Base-by-base conservation (phyloP, 2,113 vertebrate genomes). In the Gadus chalcogrammus region DNA sequence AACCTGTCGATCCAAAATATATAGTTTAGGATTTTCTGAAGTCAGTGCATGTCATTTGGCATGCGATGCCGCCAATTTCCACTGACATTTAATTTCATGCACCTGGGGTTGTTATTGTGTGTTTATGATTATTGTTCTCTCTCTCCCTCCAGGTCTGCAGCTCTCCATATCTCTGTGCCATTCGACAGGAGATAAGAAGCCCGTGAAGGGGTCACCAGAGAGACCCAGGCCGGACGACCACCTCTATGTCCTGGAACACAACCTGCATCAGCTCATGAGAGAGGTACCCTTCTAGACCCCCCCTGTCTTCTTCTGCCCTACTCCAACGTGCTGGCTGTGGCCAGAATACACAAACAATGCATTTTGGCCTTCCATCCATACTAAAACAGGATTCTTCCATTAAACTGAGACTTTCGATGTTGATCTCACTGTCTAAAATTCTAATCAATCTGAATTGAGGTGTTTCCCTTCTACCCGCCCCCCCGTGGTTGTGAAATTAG, bases 91-190 rank as follows among this genome's bases (percentile, higher is more conserved):
- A 3, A 35, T 35, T 35, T 35, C 31, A 59, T 17, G 17, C 15
- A 59, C 17, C 53, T 59, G 13, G 17, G 18, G 59, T 11, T 61
- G 59, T 22, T 3, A 61, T 18, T 61, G 11, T 18, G n/a, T 61
- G 22, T 17, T 20, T 9, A 61, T 20, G n/a, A 9, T 20, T 18
- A 20, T 20, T 13, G n/a, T 13, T 18, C n/a, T 3, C n/a, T 61
- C 16, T n/a, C 6, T 59, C 24, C 24, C 12, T 27, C 0, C 56
- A 99, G 97, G 93, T 63, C 91, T 99, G 78, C 97, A 99, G 89
- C 87, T 99, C 58, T 97, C 95, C 20, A 96, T 99, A 86, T 98
- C 96, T 64, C 90, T 99, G 53, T 99, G 97, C 80, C 97, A 99
- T 85, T 97, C 95, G 1, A 94, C 93, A 5, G 94, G 92, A 60